phyloP scores from a whole-genome alignment of 2,113 vertebrate species.

The Apodemus speciosus region DNA sequence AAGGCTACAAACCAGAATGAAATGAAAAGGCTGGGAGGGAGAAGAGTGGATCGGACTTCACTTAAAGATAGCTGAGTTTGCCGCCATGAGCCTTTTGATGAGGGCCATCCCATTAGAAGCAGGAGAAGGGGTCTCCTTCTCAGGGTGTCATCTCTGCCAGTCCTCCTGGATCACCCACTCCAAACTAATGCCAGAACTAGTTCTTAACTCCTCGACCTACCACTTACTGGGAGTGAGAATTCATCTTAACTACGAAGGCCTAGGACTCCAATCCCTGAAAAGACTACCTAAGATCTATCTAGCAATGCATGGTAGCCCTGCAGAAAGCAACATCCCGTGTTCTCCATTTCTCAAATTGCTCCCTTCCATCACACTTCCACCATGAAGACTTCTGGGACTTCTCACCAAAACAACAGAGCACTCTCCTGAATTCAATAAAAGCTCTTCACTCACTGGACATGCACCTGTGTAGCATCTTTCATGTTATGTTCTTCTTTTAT shows the following conservation, averaged over 20 bases:
- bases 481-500: background rate
- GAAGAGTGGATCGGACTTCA: background rate
- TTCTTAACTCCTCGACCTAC: background rate
- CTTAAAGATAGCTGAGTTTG: background rate
- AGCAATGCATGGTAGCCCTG: background rate
- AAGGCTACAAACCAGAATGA: background rate
- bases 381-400: background rate
- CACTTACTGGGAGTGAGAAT: background rate
- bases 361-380: background rate
- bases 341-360: background rate
- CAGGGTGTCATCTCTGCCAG: background rate
- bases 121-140: background rate
- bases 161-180: background rate
- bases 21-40: background rate
- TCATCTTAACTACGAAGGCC: background rate
- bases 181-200: background rate
- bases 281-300: background rate
- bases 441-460: background rate
- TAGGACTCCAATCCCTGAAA: background rate
- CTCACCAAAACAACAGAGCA: background rate
- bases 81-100: background rate
- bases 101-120: background rate
- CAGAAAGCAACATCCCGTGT: background rate
- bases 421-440: background rate
- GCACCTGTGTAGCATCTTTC: background rate